Evolutionary conservation across 2,888 invertebrate genomes (phyloP).

Genomic region (Melanostoma scalare): DNA sequence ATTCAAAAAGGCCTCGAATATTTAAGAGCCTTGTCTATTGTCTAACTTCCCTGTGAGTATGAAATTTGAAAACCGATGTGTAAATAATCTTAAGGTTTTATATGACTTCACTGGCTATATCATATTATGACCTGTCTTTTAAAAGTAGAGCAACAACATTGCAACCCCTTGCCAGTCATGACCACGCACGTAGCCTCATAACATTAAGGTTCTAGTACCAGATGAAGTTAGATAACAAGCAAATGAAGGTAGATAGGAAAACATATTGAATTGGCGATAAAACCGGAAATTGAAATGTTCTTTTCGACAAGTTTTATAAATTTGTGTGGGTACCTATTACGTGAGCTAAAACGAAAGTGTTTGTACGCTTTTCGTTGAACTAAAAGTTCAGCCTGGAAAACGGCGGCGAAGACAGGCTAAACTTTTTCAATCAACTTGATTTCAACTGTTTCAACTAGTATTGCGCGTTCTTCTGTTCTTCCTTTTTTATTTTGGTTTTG

Average conservation of each 20-base stretch:
- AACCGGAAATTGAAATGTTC: constrained; percentile 60
- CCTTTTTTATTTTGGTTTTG: neutral
- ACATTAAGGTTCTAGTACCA: no score
- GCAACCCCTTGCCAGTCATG: no score
- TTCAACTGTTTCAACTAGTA: constrained; percentile 8
- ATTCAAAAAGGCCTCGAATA: no score
- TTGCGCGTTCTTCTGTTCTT: neutral
- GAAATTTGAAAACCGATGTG: no score
- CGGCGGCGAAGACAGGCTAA: neutral
- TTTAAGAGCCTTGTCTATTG: no score
- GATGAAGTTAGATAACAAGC: no score
- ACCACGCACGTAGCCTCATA: no score
- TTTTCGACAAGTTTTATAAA: constrained; percentile 43
- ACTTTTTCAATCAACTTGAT: constrained; percentile 22
- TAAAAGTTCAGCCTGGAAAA: neutral
- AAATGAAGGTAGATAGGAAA: neutral
- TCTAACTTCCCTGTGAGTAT: no score
- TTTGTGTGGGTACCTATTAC: constrained; percentile 16
- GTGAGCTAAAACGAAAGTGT: constrained; percentile 24
- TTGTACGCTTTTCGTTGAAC: neutral
- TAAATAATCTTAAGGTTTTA: no score
- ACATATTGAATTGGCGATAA: constrained; percentile 62
- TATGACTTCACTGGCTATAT: no score
- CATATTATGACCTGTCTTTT: no score
- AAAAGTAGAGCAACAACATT: no score